Evolutionary conservation across 2,113 vertebrate genomes (phyloP), one percentile per base, ranked within the genome.

Genomic region (Opisthocomus hoazin): DNA sequence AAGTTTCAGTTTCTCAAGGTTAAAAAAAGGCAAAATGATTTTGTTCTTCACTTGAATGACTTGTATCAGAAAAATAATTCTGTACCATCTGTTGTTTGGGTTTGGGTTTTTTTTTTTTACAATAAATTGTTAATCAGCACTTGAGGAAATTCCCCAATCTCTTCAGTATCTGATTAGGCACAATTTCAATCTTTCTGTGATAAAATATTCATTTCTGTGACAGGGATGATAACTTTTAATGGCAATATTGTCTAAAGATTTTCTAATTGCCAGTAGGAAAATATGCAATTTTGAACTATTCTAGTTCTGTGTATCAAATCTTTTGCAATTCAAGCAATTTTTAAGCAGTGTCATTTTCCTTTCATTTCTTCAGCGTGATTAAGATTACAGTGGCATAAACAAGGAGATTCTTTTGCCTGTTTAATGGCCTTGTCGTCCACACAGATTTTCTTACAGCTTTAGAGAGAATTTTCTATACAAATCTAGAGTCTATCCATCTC

Each of bases 21-120:
- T 84, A 84, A 92, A 85, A 69, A 89, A 90, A 73, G 30, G 45
- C 45, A 94, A 96, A 94, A 94, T 69, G 79, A 93, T 89, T 89
- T 92, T 84, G 64, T 89, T 88, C 64, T 94, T 93, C 53, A 78
- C 15, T 87, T 93, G 84, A 84, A 82, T 89, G 34, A 77, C 43
- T 92, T 93, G n/a, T 58, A 94, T 79, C 41, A 84, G 77, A 79
- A 96, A 89, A 96, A 96, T 89, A 96, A 96, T 95, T 96, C 94
- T 82, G 39, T 93, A 84, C 93, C 95, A 96, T 97, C 96, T 97
- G 95, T 97, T 97, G 95, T 97, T 97, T 97, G 95, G 93, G 95
- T 94, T 97, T 91, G 15, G 34, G 12, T 4, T 0, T 0, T 3
- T 4, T 41, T 75, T 84, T 95, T 92, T 88, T 19, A 54, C 87